Evolutionary conservation across 2,888 invertebrate species (phyloP).

Genomic region (Ariolimax columbianus): DNA sequence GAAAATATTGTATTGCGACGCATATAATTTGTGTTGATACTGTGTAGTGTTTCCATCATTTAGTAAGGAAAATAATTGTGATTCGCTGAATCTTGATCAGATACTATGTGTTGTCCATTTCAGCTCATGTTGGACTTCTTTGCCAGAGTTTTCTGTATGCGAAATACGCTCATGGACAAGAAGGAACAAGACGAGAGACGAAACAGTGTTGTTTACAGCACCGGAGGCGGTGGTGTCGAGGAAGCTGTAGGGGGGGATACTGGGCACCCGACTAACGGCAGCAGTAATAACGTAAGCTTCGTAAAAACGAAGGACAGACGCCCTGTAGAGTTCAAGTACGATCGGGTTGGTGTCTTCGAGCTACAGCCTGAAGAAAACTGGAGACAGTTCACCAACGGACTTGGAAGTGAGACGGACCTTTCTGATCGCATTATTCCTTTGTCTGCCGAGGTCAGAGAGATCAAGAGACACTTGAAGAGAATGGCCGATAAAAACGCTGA

Average conservation of each 20-base stretch:
- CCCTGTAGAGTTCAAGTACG: slow-evolving; percentile 64
- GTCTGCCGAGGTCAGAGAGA: slow-evolving; percentile 71
- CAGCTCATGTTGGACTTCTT: slow-evolving; percentile 75
- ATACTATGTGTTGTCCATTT: slow-evolving; percentile 32
- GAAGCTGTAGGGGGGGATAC: background rate
- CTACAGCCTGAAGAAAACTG: slow-evolving; percentile 58
- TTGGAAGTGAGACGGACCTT: slow-evolving; percentile 49
- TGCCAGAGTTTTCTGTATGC: slow-evolving; percentile 75
- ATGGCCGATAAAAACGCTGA: slow-evolving; percentile 69
- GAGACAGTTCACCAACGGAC: slow-evolving; percentile 38
- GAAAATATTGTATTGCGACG: no score
- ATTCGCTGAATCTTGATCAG: background rate
- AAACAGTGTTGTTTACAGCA: slow-evolving; percentile 36
- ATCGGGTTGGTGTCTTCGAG: slow-evolving; percentile 66
- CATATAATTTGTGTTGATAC: no score
- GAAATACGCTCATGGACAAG: slow-evolving; percentile 56
- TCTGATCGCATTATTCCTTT: slow-evolving; percentile 52
- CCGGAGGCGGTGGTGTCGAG: background rate
- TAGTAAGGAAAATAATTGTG: no score
- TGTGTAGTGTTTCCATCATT: background rate
- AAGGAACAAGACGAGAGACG: slow-evolving; percentile 53
- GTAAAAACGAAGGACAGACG: slow-evolving; percentile 52
- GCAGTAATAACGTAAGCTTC: slow-evolving; percentile 43
- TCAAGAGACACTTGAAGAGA: slow-evolving; percentile 65
- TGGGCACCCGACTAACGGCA: slow-evolving; percentile 9